Percentiles rank a stretch among this genome's conserved stretches.
These are phyloP conservation scores for Melangyna quadrimaculata DNA, from an alignment of 2,888 invertebrate genomes.

Conservation along the genomic window DNA sequence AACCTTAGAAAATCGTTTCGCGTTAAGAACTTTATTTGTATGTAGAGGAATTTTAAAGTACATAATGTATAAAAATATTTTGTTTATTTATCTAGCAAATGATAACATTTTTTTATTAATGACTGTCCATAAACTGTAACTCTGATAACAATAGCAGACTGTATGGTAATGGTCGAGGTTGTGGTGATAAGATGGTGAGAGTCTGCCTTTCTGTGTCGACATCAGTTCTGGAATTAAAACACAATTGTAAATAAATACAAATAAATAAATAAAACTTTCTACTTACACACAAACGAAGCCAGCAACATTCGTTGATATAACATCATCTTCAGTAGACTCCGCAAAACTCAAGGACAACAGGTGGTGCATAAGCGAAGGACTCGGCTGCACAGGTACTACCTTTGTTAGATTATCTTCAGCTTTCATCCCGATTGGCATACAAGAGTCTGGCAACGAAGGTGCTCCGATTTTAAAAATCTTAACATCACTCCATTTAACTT, in stretches of 20 bases:
- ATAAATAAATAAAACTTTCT: neutral
- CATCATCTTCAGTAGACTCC: constrained; percentile 90
- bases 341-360: constrained; percentile 94
- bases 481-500: constrained; percentile 94
- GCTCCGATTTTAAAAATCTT: constrained; percentile 97
- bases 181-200: constrained; percentile 95
- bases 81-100: neutral
- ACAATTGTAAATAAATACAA: neutral
- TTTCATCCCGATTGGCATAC: constrained; percentile 98
- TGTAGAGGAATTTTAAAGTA: no score
- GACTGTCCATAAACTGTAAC: constrained; percentile 96
- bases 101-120: constrained; percentile 79
- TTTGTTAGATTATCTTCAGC: constrained; percentile 94
- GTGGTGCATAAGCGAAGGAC: constrained; percentile 91
- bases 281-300: constrained; percentile 97
- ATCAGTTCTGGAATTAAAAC: constrained; percentile 86
- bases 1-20: no score
- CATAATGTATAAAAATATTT: constrained; percentile 19
- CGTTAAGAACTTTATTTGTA: no score
- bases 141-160: constrained; percentile 93
- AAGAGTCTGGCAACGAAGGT: constrained; percentile 95
- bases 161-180: constrained; percentile 95
- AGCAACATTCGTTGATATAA: constrained; percentile 92
- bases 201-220: constrained; percentile 94
- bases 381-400: constrained; percentile 90